These are phyloP conservation scores for Cryptoblepharus egeriae DNA, from an alignment of 2,797 vertebrate genomes.

Conservation along the genomic window DNA sequence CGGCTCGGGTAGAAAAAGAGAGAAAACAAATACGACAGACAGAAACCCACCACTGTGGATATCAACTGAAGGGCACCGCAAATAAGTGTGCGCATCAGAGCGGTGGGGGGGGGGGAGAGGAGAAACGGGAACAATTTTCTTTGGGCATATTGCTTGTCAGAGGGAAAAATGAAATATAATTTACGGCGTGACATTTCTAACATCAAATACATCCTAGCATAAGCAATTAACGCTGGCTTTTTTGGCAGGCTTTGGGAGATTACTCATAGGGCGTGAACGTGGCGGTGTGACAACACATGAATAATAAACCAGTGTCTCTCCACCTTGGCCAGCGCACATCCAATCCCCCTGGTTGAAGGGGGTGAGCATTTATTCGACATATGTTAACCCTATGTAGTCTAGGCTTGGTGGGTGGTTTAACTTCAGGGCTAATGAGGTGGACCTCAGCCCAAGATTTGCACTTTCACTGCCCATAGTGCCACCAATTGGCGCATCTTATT, in stretches of 20 bases:
- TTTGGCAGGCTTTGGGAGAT: slow-evolving; percentile 75
- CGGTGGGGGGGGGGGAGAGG: slow-evolving; percentile 12
- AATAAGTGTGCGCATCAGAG: slow-evolving; percentile 56
- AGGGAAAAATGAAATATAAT: slow-evolving; percentile 70
- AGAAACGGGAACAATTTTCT: slow-evolving; percentile 65
- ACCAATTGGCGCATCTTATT: too few species aligned
- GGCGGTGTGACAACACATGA: slow-evolving; percentile 59
- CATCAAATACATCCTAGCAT: slow-evolving; percentile 72
- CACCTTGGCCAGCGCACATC: slow-evolving; percentile 30
- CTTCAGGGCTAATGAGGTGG: neutral
- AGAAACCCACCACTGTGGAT: slow-evolving; percentile 14
- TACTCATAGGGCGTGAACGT: slow-evolving; percentile 54
- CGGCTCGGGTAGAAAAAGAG: slow-evolving; percentile 23
- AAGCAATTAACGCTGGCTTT: slow-evolving; percentile 76
- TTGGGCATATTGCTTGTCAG: slow-evolving; percentile 70
- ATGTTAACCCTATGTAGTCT: slow-evolving; percentile 37
- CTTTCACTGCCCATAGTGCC: too few species aligned
- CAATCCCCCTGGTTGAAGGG: slow-evolving; percentile 29
- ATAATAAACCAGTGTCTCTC: slow-evolving; percentile 55
- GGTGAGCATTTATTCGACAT: slow-evolving; percentile 36
- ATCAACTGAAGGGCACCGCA: neutral
- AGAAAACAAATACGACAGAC: too few species aligned
- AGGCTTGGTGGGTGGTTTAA: neutral
- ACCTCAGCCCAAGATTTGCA: neutral
- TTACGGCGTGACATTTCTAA: slow-evolving; percentile 77